Evolutionary conservation across 2,797 vertebrate species (phyloP).

Genomic region (Bovichtus variegatus): DNA sequence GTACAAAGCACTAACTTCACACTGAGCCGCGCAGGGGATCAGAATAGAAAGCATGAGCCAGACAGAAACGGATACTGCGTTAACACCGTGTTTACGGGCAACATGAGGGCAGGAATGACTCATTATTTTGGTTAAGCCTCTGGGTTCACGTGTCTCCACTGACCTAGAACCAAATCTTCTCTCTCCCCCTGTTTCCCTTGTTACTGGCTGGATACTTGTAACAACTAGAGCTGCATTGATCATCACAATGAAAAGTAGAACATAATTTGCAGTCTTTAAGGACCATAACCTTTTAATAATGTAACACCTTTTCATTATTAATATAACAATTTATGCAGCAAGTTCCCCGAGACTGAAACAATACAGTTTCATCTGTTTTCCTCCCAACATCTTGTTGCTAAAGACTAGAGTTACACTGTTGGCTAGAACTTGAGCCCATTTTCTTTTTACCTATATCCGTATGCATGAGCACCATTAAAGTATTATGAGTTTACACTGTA

Average conservation of each 20-base stretch:
- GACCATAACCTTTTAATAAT: background rate
- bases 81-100: conserved; percentile 52
- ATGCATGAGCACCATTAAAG: background rate
- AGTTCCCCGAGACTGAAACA: background rate
- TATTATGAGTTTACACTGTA: background rate
- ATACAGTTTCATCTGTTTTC: background rate
- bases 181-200: background rate
- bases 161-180: conserved; percentile 13
- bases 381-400: background rate
- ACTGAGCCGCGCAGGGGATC: conserved; percentile 30
- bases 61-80: conserved; percentile 31
- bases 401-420: no score
- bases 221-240: background rate
- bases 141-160: background rate
- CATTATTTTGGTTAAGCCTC: conserved; percentile 35
- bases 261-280: no score
- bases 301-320: background rate
- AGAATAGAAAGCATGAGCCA: conserved; percentile 52
- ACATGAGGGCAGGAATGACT: conserved; percentile 37
- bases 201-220: background rate
- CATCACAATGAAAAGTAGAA: background rate
- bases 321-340: background rate
- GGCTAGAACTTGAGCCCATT: no score
- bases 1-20: conserved; percentile 53
- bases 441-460: background rate